Evolutionary conservation across 2,888 invertebrate genomes (phyloP).

Genomic region (Chymomyza caudatula): DNA sequence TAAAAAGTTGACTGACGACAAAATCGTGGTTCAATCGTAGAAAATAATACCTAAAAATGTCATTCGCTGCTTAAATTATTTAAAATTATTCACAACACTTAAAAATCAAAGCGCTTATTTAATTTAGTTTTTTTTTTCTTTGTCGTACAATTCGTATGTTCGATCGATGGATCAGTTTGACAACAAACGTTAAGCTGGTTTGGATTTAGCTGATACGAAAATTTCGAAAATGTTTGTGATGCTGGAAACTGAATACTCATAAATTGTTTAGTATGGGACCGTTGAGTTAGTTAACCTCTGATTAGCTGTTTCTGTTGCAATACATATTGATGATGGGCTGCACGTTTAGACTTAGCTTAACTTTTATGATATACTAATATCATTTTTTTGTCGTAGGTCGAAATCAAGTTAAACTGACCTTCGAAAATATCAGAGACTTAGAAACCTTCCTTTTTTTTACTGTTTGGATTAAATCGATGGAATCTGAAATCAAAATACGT

Average conservation of each 20-base stretch:
- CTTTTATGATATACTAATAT: conserved; percentile 1
- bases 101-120: conserved; percentile 67
- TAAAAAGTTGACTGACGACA: conserved; percentile 48
- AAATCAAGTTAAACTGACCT: conserved; percentile 33
- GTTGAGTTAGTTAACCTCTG: conserved; percentile 44
- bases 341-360: conserved; percentile 41
- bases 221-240: conserved; percentile 61
- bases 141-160: conserved; percentile 10
- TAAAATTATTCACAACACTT: conserved; percentile 73
- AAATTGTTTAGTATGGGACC: conserved; percentile 46
- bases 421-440: neutral
- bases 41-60: conserved; percentile 61
- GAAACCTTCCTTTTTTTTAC: too few relatives aligned
- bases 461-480: too few relatives aligned
- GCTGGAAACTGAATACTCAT: conserved; percentile 60
- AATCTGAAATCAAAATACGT: too few relatives aligned
- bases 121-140: conserved; percentile 35
- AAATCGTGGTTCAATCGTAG: conserved; percentile 27
- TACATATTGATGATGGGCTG: conserved; percentile 4
- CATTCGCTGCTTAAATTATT: conserved; percentile 57
- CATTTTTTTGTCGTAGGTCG: conserved; percentile 58
- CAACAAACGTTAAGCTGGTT: conserved; percentile 63
- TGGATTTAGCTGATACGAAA: conserved; percentile 22
- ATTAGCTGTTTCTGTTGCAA: conserved; percentile 55
- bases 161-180: conserved; percentile 60